A percentile compares a stretch with the other conserved stretches of the same genome.
Evolutionary conservation across 53 echinoderm and acorn worm genomes (phyloP).

Genomic region (Crossaster papposus): DNA sequence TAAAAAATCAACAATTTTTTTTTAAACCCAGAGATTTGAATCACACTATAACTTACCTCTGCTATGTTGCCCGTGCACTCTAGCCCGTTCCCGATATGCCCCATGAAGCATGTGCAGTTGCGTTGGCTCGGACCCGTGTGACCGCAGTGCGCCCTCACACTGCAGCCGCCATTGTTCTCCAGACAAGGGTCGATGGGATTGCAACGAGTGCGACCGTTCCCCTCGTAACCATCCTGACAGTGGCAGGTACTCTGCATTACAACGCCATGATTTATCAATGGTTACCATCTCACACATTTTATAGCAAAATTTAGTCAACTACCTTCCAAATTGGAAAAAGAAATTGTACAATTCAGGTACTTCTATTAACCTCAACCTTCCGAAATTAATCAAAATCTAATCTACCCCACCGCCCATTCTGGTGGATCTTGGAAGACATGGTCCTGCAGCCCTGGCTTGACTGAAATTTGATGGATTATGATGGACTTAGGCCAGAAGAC

Average conservation of each 20-base stretch:
- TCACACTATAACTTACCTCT: slow-evolving; percentile 41
- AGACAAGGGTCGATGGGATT: slow-evolving; percentile 55
- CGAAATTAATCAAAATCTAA: too few species aligned
- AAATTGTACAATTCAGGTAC: too few species aligned
- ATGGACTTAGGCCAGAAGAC: too few species aligned
- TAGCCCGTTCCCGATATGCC: slow-evolving; percentile 68
- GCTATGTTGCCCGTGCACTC: slow-evolving; percentile 63
- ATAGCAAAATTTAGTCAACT: too few species aligned
- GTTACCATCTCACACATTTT: too few species aligned
- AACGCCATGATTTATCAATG: background rate
- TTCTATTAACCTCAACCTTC: too few species aligned
- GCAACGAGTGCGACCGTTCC: slow-evolving; percentile 58
- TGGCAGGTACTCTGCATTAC: slow-evolving; percentile 58
- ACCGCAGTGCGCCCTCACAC: slow-evolving; percentile 62
- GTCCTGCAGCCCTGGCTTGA: too few species aligned
- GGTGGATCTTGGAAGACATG: too few species aligned
- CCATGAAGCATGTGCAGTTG: slow-evolving; percentile 66
- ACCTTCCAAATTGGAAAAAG: too few species aligned
- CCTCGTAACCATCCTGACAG: slow-evolving; percentile 55
- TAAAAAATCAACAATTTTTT: background rate
- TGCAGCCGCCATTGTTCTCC: slow-evolving; percentile 75
- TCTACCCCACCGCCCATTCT: too few species aligned
- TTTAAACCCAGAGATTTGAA: background rate
- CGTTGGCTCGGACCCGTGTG: slow-evolving; percentile 53
- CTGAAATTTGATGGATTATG: too few species aligned